Percentiles rank a stretch among this genome's conserved stretches.
phyloP scores from a whole-genome alignment of 2,888 invertebrate genomes.

The Aelia acuminata region DNA sequence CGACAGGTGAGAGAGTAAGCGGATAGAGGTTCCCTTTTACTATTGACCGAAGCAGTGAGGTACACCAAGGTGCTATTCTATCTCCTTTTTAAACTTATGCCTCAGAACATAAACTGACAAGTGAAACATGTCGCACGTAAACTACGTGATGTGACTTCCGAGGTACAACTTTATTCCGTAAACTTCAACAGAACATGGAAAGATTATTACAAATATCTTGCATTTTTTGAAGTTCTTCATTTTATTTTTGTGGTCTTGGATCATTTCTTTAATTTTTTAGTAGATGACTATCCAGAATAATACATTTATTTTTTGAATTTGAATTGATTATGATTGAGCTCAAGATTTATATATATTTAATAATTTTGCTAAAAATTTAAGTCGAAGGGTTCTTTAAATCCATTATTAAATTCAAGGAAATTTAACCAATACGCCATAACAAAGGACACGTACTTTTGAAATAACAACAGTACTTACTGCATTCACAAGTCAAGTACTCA shows the following conservation, averaged over 20 bases:
- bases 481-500: too few relatives aligned
- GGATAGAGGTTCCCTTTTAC: background rate
- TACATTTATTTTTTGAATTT: background rate
- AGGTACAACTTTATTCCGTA: background rate
- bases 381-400: too few relatives aligned
- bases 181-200: background rate
- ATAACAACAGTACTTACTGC: too few relatives aligned
- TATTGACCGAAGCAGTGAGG: background rate
- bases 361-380: too few relatives aligned
- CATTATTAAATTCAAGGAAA: too few relatives aligned
- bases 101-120: conserved; percentile 3
- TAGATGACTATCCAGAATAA: too few relatives aligned
- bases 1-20: background rate
- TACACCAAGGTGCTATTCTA: background rate
- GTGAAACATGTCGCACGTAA: conserved; percentile 13
- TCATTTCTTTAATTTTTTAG: background rate
- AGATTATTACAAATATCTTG: background rate
- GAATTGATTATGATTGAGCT: too few relatives aligned
- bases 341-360: too few relatives aligned
- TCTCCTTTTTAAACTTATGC: background rate
- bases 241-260: background rate
- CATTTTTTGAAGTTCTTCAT: background rate
- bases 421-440: too few relatives aligned
- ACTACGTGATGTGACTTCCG: background rate
- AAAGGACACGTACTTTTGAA: too few relatives aligned